These are phyloP conservation scores for Diuraphis noxia DNA, from an alignment of 1,140 invertebrate genomes.

Conservation along the genomic window DNA sequence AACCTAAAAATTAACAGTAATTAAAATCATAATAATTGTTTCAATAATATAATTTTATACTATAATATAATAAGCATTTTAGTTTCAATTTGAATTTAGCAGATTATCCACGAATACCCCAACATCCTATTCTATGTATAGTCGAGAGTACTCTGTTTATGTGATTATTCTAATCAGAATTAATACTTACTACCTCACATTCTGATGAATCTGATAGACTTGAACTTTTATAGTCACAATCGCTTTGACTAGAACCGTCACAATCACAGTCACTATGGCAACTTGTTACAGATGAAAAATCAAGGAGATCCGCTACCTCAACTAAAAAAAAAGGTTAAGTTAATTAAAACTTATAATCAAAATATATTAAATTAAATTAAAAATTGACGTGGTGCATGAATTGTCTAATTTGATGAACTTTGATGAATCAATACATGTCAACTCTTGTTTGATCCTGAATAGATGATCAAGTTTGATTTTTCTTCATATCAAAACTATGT, in stretches of 20 bases:
- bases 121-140: too few relatives aligned
- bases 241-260: background rate
- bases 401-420: background rate
- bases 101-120: too few relatives aligned
- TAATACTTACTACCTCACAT: slow-evolving; percentile 8
- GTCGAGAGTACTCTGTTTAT: background rate
- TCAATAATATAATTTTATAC: too few relatives aligned
- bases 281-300: slow-evolving; percentile 4
- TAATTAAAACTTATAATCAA: background rate
- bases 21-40: too few relatives aligned
- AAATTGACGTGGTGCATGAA: background rate
- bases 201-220: background rate
- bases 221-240: background rate
- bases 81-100: too few relatives aligned
- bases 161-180: background rate
- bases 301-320: background rate
- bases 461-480: background rate
- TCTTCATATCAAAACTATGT: background rate
- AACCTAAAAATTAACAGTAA: background rate
- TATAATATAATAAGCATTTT: too few relatives aligned
- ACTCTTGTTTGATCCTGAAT: background rate
- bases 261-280: background rate
- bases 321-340: slow-evolving; percentile 3
- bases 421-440: background rate
- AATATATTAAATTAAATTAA: background rate